Percentiles rank a stretch among this genome's conserved stretches.
phyloP scores from a whole-genome alignment of 2,888 invertebrate genomes.

The Stegophylla sp. region DNA sequence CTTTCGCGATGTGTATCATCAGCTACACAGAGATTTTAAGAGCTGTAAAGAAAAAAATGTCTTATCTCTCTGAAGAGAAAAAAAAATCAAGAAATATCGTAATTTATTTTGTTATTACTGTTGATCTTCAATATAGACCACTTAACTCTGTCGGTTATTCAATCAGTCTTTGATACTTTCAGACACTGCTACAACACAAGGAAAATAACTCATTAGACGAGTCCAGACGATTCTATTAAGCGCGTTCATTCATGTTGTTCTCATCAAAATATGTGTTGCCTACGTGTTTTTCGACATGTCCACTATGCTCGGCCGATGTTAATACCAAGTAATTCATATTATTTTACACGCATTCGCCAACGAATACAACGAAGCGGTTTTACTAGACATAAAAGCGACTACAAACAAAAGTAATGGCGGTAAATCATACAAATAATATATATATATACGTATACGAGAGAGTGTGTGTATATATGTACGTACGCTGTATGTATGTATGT shows the following conservation, averaged over 20 bases:
- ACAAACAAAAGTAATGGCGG: slow-evolving; percentile 40
- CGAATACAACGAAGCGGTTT: background rate
- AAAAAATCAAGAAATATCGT: slow-evolving; percentile 12
- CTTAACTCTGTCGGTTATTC: slow-evolving; percentile 45
- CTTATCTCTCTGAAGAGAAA: background rate
- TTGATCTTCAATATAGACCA: slow-evolving; percentile 43
- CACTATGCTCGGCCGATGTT: slow-evolving; percentile 6
- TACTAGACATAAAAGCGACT: slow-evolving; percentile 23
- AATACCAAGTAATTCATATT: slow-evolving; percentile 24
- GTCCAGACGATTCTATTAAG: slow-evolving; percentile 55
- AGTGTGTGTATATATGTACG: background rate
- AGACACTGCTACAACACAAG: background rate
- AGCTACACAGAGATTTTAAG: slow-evolving; percentile 1
- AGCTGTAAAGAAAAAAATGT: slow-evolving; percentile 2
- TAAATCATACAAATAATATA: slow-evolving; percentile 30
- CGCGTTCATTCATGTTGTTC: slow-evolving; percentile 39
- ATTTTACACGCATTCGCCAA: slow-evolving; percentile 10
- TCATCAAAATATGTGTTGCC: slow-evolving; percentile 17
- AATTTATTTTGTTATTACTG: slow-evolving; percentile 43
- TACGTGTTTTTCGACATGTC: slow-evolving; percentile 46
- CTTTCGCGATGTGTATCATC: no score
- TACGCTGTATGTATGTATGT: background rate
- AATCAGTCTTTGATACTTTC: slow-evolving; percentile 32
- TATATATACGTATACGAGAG: background rate
- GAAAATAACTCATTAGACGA: slow-evolving; percentile 47